phyloP scores from a whole-genome alignment of 2,113 vertebrate genomes.

The Hipposideros armiger region DNA sequence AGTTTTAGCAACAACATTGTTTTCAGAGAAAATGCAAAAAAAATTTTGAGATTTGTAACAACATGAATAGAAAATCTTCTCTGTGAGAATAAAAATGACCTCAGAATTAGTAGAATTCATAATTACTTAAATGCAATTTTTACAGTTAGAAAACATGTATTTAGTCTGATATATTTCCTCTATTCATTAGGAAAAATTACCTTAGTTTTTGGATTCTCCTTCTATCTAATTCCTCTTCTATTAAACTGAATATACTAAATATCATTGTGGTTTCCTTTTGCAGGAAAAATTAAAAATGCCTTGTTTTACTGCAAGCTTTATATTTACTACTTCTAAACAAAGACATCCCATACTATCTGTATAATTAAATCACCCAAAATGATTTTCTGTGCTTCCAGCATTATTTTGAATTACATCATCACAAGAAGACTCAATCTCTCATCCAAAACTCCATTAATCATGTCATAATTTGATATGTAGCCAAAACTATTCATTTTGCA shows the following conservation, averaged over 20 bases:
- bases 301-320: not conserved
- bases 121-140: not conserved
- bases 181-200: not conserved
- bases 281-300: slow-evolving; percentile 21
- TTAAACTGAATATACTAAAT: not conserved
- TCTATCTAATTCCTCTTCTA: slow-evolving; percentile 25
- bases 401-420: slow-evolving; percentile 25
- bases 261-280: not conserved
- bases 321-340: slow-evolving; percentile 34
- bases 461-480: slow-evolving; percentile 10
- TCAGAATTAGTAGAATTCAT: not conserved
- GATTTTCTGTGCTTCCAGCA: not conserved
- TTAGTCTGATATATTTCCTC: not conserved
- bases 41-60: not conserved
- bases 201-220: slow-evolving; percentile 29
- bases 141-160: not conserved
- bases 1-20: not conserved
- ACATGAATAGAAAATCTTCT: not conserved
- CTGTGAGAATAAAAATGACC: not conserved
- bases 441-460: slow-evolving; percentile 40
- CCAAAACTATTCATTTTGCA: slow-evolving; percentile 1
- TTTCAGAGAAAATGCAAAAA: not conserved
- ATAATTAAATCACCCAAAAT: slow-evolving; percentile 31
- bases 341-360: not conserved
- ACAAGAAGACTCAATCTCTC: slow-evolving; percentile 36